Conservation (phyloP, 2,888 invertebrate genomes). For the Xestia c-nigrum region DNA sequence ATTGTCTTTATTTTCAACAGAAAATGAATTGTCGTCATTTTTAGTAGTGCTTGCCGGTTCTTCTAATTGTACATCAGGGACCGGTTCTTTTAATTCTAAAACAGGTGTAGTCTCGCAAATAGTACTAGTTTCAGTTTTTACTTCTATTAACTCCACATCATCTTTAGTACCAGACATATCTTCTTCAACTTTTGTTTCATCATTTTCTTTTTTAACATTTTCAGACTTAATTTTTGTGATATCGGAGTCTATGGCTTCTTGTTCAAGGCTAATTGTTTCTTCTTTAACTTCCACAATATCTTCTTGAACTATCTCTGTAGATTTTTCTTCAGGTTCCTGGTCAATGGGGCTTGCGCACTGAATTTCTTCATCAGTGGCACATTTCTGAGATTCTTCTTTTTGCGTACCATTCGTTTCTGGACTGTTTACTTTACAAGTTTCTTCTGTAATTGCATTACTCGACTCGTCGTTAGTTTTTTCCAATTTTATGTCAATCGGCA, state of each 20-base stretch:
- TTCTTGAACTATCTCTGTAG: slow-evolving; percentile 53
- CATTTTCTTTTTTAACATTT: slow-evolving; percentile 12
- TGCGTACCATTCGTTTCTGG: slow-evolving; percentile 18
- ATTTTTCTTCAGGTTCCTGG: slow-evolving; percentile 48
- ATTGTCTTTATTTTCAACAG: slow-evolving; percentile 16
- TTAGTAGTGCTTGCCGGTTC: background rate
- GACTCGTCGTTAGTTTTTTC: slow-evolving; percentile 48
- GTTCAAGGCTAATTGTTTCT: slow-evolving; percentile 36
- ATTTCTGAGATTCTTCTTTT: slow-evolving; percentile 41
- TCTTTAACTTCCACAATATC: slow-evolving; percentile 33
- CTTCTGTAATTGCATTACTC: slow-evolving; percentile 25
- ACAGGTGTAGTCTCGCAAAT: background rate
- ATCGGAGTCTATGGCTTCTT: slow-evolving; percentile 4
- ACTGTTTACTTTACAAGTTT: slow-evolving; percentile 21
- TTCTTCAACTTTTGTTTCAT: slow-evolving; percentile 15
- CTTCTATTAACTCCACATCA: slow-evolving; percentile 24
- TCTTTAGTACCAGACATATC: slow-evolving; percentile 13
- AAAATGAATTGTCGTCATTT: slow-evolving; percentile 9
- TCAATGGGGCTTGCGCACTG: slow-evolving; percentile 26
- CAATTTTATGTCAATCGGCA: slow-evolving; percentile 29
- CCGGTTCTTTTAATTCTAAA: slow-evolving; percentile 8
- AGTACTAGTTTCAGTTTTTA: background rate
- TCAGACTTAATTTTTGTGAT: slow-evolving; percentile 1
- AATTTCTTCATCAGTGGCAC: slow-evolving; percentile 18
- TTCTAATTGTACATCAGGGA: slow-evolving; percentile 1